Evolutionary conservation across 2,113 vertebrate species (phyloP).

Genomic region (Brevimyrus niger): DNA sequence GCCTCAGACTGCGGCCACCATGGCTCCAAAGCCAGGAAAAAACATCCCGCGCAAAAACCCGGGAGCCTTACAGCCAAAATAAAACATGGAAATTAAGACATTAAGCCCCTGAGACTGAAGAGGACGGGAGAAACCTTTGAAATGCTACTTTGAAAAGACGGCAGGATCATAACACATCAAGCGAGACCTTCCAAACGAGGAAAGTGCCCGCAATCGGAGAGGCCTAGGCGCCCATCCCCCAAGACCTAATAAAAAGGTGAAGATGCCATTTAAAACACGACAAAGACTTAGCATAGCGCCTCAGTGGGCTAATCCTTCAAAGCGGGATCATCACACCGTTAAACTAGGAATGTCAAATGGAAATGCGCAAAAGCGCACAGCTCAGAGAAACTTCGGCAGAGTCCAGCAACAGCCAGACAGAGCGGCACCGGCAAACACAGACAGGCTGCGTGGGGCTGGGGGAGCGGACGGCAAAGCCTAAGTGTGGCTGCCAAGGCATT

Average conservation of each 20-base stretch:
- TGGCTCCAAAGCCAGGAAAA: conserved; percentile 45
- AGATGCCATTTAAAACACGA: not conserved
- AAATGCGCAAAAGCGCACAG: not conserved
- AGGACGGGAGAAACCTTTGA: not conserved
- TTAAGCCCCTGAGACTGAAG: not conserved
- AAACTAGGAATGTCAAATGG: not conserved
- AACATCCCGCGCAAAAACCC: conserved; percentile 18
- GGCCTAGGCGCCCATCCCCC: conserved; percentile 30
- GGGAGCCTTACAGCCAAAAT: not conserved
- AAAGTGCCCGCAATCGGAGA: conserved; percentile 43
- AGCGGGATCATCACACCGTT: not conserved
- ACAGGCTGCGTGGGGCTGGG: not conserved
- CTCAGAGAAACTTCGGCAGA: not conserved
- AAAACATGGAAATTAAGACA: not conserved
- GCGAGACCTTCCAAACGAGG: conserved; percentile 36
- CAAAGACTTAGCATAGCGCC: not conserved
- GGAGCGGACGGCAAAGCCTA: not conserved
- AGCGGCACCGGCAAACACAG: not conserved
- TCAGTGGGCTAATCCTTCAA: not conserved
- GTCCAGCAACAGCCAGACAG: not conserved
- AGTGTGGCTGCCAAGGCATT: not conserved
- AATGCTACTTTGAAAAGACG: not conserved
- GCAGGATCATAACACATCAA: conserved; percentile 2
- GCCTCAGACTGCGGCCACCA: conserved; percentile 41
- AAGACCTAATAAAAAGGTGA: conserved; percentile 35